Evolutionary conservation across 1,140 invertebrate genomes (phyloP).

Genomic region (Aphaenogaster floridana): DNA sequence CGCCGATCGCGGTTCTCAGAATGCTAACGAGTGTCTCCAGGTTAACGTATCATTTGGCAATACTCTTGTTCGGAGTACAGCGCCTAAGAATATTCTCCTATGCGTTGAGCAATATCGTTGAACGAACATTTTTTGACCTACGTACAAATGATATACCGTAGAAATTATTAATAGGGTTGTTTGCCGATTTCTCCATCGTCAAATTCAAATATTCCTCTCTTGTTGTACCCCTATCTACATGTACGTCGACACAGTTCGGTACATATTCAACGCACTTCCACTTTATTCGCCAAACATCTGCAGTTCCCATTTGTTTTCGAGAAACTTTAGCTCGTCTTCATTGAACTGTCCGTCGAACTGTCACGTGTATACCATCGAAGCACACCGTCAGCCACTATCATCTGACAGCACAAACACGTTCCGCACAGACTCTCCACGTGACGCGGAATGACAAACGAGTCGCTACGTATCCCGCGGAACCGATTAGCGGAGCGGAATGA

Average conservation of each 20-base stretch:
- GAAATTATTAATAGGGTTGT: neutral
- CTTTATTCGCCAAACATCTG: neutral
- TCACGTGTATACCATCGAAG: constrained; percentile 22
- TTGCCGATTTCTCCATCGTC: neutral
- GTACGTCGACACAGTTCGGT: neutral
- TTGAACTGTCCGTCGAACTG: neutral
- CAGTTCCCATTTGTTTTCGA: constrained; percentile 7
- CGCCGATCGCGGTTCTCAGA: constrained; percentile 9
- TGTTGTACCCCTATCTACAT: neutral
- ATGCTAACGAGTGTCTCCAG: neutral
- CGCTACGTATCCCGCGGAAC: constrained; percentile 38
- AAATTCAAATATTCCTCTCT: neutral
- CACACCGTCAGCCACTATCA: neutral
- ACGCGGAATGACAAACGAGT: constrained; percentile 49
- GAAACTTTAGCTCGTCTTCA: neutral
- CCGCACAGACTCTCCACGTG: neutral
- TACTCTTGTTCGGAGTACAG: neutral
- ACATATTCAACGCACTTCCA: neutral
- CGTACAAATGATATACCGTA: neutral
- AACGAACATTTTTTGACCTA: neutral
- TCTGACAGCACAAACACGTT: neutral
- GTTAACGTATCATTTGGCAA: neutral
- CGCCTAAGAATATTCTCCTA: neutral
- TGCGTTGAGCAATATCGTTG: constrained; percentile 3
- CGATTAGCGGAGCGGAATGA: constrained; percentile 63